phyloP scores from a whole-genome alignment of 2,113 vertebrate species.

The Scartelaos histophorus region DNA sequence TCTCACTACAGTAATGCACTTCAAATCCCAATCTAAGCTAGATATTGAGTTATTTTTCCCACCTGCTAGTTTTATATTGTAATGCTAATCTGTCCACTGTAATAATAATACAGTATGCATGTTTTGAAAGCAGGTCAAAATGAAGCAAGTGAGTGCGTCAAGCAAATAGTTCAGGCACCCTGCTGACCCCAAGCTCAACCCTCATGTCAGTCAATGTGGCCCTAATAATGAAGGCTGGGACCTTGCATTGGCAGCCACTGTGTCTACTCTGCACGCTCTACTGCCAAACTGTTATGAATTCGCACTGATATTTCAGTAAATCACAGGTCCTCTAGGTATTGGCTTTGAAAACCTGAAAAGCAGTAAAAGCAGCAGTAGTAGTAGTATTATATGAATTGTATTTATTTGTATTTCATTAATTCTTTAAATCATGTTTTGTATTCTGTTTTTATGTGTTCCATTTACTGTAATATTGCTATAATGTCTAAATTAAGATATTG shows the following conservation, averaged over 20 bases:
- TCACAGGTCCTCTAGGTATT: not conserved
- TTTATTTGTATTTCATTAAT: too few species aligned
- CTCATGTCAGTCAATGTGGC: constrained; percentile 31
- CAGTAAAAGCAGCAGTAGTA: too few species aligned
- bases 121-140: constrained; percentile 5
- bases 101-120: constrained; percentile 5
- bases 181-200: constrained; percentile 35
- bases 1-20: not conserved
- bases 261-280: constrained; percentile 2
- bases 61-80: not conserved
- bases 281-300: not conserved
- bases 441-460: not conserved
- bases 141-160: constrained; percentile 4
- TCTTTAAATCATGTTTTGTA: not conserved
- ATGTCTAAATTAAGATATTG: not conserved
- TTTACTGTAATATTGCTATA: not conserved
- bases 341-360: too few species aligned
- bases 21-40: not conserved
- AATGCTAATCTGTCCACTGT: constrained; percentile 5
- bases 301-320: not conserved
- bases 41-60: not conserved
- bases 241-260: constrained; percentile 12
- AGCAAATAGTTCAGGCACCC: constrained; percentile 21
- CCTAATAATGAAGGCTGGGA: constrained; percentile 27
- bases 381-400: not conserved